Percentiles rank a stretch among this genome's conserved stretches.
Evolutionary conservation across 2,797 vertebrate species (phyloP).

Genomic region (Sebastes oblongus): DNA sequence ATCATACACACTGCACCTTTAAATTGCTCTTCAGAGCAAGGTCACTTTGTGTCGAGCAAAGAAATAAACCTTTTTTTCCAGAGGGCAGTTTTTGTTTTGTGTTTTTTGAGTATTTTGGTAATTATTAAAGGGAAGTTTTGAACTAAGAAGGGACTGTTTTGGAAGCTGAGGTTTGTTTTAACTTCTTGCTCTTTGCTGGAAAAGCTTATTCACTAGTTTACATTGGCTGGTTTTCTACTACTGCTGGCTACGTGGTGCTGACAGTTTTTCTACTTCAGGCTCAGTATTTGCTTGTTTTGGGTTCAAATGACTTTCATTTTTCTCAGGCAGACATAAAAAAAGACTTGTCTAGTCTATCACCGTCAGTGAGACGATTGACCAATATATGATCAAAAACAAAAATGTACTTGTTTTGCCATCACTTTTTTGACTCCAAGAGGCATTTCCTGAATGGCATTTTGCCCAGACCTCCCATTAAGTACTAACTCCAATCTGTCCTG

Average conservation of each 20-base stretch:
- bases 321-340: neutral
- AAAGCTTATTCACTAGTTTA: neutral
- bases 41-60: neutral
- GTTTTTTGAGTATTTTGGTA: neutral
- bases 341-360: neutral
- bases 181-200: neutral
- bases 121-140: neutral
- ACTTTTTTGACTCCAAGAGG: constrained; percentile 19
- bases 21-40: neutral
- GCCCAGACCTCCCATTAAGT: constrained; percentile 38
- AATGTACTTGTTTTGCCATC: neutral
- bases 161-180: neutral
- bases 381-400: neutral
- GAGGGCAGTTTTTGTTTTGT: neutral
- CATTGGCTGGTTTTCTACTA: neutral
- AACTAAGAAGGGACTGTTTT: neutral
- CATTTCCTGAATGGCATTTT: constrained; percentile 39
- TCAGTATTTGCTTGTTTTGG: constrained; percentile 1
- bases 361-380: neutral
- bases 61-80: neutral
- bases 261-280: neutral
- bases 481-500: constrained; percentile 2
- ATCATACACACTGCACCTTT: neutral
- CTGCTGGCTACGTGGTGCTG: neutral
- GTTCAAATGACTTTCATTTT: neutral